Conservation (phyloP, 2,113 vertebrate species). For the Clarias macrocephalus region DNA sequence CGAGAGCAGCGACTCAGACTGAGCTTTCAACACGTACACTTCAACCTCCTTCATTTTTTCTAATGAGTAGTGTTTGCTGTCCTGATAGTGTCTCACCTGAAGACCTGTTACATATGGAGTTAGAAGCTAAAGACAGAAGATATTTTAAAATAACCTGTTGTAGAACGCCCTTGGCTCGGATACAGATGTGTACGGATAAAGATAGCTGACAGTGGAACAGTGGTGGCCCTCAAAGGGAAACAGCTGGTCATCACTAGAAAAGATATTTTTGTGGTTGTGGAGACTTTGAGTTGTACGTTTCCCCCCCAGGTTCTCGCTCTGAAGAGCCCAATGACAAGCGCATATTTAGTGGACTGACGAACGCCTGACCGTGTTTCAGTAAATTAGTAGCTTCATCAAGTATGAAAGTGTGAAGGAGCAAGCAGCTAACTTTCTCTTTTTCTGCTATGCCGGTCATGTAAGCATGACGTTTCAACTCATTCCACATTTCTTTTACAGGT, state of each 20-base stretch:
- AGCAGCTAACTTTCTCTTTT: slow-evolving; percentile 25
- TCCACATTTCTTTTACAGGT: slow-evolving; percentile 50
- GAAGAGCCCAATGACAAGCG: slow-evolving; percentile 19
- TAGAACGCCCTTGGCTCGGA: slow-evolving; percentile 46
- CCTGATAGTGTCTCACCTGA: slow-evolving; percentile 50
- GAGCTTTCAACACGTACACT: slow-evolving; percentile 55
- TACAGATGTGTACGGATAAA: slow-evolving; percentile 35
- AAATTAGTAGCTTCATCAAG: slow-evolving; percentile 38
- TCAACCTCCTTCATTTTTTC: slow-evolving; percentile 48
- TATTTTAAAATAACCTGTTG: slow-evolving; percentile 55
- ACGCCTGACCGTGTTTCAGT: slow-evolving; percentile 43
- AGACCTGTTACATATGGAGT: slow-evolving; percentile 50
- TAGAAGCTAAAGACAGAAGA: slow-evolving; percentile 51
- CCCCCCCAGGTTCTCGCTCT: slow-evolving; percentile 26
- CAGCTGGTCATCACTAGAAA: slow-evolving; percentile 44
- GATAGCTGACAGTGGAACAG: slow-evolving; percentile 32
- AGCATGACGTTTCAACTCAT: slow-evolving; percentile 52
- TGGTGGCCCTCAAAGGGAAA: slow-evolving; percentile 56
- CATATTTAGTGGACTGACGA: slow-evolving; percentile 42
- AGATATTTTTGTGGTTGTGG: slow-evolving; percentile 49
- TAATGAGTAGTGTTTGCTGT: slow-evolving; percentile 56
- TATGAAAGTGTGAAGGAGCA: slow-evolving; percentile 40
- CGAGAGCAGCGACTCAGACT: slow-evolving; percentile 88
- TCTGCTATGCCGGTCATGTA: slow-evolving; percentile 46
- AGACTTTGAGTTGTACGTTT: slow-evolving; percentile 46